A percentile compares a stretch with the other conserved stretches of the same genome.
Conservation (phyloP, 1,140 invertebrate species). For the Rhynchophorus ferrugineus region DNA sequence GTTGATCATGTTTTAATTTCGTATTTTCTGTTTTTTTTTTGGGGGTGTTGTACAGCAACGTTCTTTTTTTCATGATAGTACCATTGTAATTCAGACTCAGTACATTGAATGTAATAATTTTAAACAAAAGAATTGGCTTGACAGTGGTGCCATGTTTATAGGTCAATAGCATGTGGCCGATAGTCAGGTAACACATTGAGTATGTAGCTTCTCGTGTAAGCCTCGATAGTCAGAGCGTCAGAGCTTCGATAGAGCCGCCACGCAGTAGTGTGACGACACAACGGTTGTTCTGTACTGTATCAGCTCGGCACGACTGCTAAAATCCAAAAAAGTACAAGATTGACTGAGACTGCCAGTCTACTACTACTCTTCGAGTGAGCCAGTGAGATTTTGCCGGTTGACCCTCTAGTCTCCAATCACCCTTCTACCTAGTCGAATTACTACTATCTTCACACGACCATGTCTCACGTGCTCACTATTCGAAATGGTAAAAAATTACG, state of each 20-base stretch:
- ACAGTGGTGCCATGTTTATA: constrained; percentile 41
- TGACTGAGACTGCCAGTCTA: constrained; percentile 29
- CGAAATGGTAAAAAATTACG: constrained; percentile 37
- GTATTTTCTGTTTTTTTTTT: not conserved
- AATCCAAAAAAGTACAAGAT: constrained; percentile 20
- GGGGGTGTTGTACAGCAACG: constrained; percentile 16
- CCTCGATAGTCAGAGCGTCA: constrained; percentile 28
- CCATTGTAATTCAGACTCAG: not conserved
- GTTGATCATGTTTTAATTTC: constrained; percentile 4
- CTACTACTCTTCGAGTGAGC: constrained; percentile 32
- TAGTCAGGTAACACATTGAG: constrained; percentile 39
- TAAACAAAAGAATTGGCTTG: constrained; percentile 31
- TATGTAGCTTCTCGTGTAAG: constrained; percentile 33
- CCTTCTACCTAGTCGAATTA: constrained; percentile 33
- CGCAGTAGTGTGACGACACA: constrained; percentile 25
- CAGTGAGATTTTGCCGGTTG: constrained; percentile 35
- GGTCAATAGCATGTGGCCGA: constrained; percentile 40
- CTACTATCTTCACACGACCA: constrained; percentile 34
- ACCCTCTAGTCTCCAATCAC: constrained; percentile 26
- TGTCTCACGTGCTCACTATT: constrained; percentile 36
- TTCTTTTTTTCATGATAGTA: not conserved
- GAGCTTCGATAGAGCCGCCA: constrained; percentile 35
- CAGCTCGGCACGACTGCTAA: constrained; percentile 16
- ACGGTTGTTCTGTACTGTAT: constrained; percentile 30
- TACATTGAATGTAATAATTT: constrained; percentile 8